Conservation (phyloP, 1,140 invertebrate genomes). For the Sarcophaga bullata region DNA sequence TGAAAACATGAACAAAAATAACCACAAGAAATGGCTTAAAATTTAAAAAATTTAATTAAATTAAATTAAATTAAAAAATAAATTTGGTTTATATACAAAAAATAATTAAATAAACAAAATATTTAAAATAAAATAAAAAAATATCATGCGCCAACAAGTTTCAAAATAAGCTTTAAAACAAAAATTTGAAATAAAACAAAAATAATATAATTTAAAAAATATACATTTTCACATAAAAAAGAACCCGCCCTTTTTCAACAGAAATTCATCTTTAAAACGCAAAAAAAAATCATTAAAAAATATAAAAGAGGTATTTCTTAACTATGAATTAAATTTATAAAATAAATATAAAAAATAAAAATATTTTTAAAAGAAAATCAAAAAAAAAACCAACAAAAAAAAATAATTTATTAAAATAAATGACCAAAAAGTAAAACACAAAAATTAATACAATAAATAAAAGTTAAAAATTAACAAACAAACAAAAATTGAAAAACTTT, state of each 20-base stretch:
- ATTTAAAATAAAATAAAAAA: neutral
- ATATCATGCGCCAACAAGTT: neutral
- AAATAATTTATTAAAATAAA: neutral
- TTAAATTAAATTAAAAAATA: neutral
- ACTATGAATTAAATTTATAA: no score
- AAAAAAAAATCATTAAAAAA: neutral
- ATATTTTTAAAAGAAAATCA: conserved; percentile 30
- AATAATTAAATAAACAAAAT: neutral
- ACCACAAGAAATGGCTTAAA: neutral
- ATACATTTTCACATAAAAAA: conserved; percentile 8
- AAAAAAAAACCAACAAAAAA: conserved; percentile 18
- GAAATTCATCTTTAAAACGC: neutral
- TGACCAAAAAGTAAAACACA: conserved; percentile 34
- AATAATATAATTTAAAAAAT: neutral
- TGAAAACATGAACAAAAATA: neutral
- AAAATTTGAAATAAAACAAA: neutral
- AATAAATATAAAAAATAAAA: neutral
- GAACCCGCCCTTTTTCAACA: conserved; percentile 33
- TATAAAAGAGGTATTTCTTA: neutral
- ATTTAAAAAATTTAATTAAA: no score
- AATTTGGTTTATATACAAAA: conserved; percentile 3
- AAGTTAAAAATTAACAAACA: neutral
- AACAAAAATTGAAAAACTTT: neutral
- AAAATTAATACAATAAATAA: no score
- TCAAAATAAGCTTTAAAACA: conserved; percentile 20